These are phyloP conservation scores for Epizoanthus ramosus DNA, from an alignment of 92 coral and sea anemone genomes.

Conservation along the genomic window DNA sequence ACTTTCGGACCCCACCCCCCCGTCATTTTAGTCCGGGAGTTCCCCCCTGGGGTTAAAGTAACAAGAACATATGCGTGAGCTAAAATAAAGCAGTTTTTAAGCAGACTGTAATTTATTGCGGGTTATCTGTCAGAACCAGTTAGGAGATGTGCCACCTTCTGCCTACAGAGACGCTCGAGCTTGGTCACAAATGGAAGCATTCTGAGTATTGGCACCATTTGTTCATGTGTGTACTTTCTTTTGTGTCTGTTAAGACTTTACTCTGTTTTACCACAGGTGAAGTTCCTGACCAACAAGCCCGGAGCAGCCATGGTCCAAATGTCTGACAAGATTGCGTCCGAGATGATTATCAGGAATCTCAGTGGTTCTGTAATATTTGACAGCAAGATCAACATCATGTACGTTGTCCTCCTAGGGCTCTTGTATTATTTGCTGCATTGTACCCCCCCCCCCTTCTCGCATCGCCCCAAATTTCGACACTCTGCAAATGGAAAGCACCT, in stretches of 20 bases:
- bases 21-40: too few relatives aligned
- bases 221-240: too few relatives aligned
- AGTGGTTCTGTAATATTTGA: conserved; percentile 95
- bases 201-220: too few relatives aligned
- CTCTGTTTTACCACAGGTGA: conserved; percentile 65
- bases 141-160: too few relatives aligned
- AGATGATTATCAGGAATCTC: conserved; percentile 94
- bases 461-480: neutral
- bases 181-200: too few relatives aligned
- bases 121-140: too few relatives aligned
- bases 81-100: too few relatives aligned
- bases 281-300: conserved; percentile 95
- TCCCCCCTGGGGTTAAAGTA: too few relatives aligned
- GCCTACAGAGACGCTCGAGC: too few relatives aligned
- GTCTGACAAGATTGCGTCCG: conserved; percentile 99
- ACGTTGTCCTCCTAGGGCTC: conserved; percentile 30
- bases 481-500: neutral
- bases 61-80: too few relatives aligned
- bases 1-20: too few relatives aligned
- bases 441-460: neutral
- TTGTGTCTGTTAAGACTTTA: neutral
- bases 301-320: conserved; percentile 99
- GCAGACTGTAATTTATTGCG: too few relatives aligned
- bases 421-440: neutral
- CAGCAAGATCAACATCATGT: conserved; percentile 96